Evolutionary conservation across 2,797 vertebrate species (phyloP).

Genomic region (Melanotaenia trifasciata): DNA sequence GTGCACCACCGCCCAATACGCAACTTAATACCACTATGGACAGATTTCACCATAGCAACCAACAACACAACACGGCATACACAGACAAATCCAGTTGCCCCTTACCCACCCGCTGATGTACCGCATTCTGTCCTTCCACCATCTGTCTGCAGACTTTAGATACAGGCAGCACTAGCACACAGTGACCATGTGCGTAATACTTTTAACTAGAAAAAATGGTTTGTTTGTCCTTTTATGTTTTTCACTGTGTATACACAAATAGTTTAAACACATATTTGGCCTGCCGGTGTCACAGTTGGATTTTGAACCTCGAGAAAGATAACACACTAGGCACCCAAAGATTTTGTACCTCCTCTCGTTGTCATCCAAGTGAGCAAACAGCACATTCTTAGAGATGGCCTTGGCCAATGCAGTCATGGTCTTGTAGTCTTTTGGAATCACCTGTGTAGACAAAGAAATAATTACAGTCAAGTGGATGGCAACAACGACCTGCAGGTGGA

Average conservation of each 20-base stretch:
- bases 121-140: constrained; percentile 25
- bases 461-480: constrained; percentile 36
- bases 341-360: constrained; percentile 92
- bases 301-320: neutral
- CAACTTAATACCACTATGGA: constrained; percentile 49
- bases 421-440: constrained; percentile 99
- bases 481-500: constrained; percentile 68
- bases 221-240: constrained; percentile 21
- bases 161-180: constrained; percentile 68
- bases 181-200: constrained; percentile 55
- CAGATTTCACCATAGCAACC: constrained; percentile 61
- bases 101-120: constrained; percentile 21
- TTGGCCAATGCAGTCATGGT: constrained; percentile 98
- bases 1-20: constrained; percentile 53
- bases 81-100: constrained; percentile 45
- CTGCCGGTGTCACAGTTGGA: neutral
- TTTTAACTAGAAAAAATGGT: constrained; percentile 26
- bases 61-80: constrained; percentile 54
- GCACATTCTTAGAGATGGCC: constrained; percentile 97
- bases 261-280: constrained; percentile 24
- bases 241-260: constrained; percentile 18
- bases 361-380: constrained; percentile 97
- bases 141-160: constrained; percentile 6
- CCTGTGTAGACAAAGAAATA: constrained; percentile 79
- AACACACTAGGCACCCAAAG: neutral